Conservation (phyloP, 2,888 invertebrate genomes). For the Coelogynopora nodosa region DNA sequence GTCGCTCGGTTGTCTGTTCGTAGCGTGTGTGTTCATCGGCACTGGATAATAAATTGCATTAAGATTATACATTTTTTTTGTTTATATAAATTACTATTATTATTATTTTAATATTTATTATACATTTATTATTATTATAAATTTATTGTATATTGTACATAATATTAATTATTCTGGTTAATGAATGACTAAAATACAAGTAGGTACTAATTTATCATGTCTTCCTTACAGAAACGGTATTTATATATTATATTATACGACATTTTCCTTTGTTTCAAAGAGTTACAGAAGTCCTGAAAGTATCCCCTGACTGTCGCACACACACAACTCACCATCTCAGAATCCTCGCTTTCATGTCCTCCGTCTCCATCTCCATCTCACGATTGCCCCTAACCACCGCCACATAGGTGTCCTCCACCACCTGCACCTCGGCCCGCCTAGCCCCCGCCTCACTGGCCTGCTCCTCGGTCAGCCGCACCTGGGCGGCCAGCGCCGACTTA, state of each 20-base stretch:
- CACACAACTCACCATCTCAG: not conserved
- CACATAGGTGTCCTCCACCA: not conserved
- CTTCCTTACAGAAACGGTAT: not conserved
- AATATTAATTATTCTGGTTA: no score
- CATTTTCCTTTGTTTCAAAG: not conserved
- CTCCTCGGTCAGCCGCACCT: not conserved
- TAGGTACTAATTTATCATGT: no score
- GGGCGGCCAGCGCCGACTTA: not conserved
- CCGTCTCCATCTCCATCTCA: conserved; percentile 6
- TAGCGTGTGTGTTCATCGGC: not conserved
- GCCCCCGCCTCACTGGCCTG: not conserved
- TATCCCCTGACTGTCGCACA: no score
- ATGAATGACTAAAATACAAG: no score
- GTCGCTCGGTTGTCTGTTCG: not conserved
- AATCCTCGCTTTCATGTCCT: not conserved
- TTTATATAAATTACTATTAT: no score
- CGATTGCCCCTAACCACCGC: not conserved
- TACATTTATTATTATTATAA: no score
- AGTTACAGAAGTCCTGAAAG: no score
- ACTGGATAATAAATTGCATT: no score
- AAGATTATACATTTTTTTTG: no score
- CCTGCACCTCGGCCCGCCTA: not conserved
- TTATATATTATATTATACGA: not conserved
- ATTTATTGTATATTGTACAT: no score
- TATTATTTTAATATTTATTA: no score